Percentiles rank a stretch among this genome's conserved stretches.
phyloP scores from a whole-genome alignment of 2,888 invertebrate species.

The Rhopalosiphum nymphaeae region DNA sequence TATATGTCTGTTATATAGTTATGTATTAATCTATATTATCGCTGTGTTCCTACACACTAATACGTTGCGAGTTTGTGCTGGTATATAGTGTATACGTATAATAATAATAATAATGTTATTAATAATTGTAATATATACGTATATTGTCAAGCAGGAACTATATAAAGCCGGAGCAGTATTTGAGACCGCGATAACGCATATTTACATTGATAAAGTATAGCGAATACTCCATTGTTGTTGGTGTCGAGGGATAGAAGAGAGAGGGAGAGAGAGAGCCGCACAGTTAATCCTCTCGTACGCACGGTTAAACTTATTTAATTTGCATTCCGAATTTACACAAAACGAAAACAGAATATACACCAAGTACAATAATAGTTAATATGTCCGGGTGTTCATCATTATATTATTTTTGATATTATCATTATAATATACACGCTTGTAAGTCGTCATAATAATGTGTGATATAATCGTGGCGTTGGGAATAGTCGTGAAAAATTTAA shows the following conservation, averaged over 20 bases:
- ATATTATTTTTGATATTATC: neutral
- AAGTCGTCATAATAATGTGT: no score
- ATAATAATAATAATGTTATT: neutral
- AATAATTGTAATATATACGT: neutral
- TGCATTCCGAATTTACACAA: neutral
- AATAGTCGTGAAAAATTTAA: neutral
- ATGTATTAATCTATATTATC: neutral
- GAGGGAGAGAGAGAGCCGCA: neutral
- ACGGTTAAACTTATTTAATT: conserved; percentile 32
- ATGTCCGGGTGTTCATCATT: neutral
- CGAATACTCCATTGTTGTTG: neutral
- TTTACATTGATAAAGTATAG: neutral
- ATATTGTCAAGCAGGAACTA: neutral
- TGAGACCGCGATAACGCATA: neutral
- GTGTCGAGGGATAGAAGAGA: neutral
- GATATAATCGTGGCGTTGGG: neutral
- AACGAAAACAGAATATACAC: neutral
- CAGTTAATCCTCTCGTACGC: neutral
- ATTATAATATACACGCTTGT: neutral
- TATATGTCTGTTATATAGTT: neutral
- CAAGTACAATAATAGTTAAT: neutral
- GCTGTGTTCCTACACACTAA: neutral
- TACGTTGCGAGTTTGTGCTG: neutral
- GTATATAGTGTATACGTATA: neutral
- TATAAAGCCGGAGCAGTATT: neutral